A percentile compares a stretch with the other conserved stretches of the same genome.
Evolutionary conservation across 1,140 invertebrate species (phyloP).

Genomic region (Nephila pilipes): DNA sequence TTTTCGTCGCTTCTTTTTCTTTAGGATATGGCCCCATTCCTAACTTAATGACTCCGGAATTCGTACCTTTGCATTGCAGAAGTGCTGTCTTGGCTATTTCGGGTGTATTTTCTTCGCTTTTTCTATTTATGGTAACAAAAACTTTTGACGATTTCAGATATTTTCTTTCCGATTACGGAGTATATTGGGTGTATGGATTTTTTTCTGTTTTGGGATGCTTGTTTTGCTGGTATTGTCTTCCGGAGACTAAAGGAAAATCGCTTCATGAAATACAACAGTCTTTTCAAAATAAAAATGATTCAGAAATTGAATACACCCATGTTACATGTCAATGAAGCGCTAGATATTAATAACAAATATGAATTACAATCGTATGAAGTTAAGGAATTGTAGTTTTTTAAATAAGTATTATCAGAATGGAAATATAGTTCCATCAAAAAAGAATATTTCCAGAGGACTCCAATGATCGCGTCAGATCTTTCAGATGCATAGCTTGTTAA

Average conservation of each 20-base stretch:
- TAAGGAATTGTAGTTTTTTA: no score
- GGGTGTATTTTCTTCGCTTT: constrained; percentile 83
- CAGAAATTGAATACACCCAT: neutral
- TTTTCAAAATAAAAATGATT: constrained; percentile 9
- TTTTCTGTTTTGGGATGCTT: constrained; percentile 88
- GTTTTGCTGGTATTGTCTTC: constrained; percentile 91
- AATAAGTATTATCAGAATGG: no score
- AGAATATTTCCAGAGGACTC: no score
- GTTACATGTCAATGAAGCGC: neutral
- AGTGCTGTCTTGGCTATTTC: constrained; percentile 88
- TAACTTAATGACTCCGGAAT: constrained; percentile 88
- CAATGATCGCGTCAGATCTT: no score
- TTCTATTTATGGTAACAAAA: constrained; percentile 72
- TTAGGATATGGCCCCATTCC: constrained; percentile 91
- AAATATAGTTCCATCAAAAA: no score
- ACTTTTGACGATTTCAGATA: constrained; percentile 84
- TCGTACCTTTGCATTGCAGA: constrained; percentile 86
- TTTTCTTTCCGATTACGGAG: constrained; percentile 86
- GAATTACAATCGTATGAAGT: neutral
- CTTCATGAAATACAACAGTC: constrained; percentile 89
- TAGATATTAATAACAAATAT: neutral
- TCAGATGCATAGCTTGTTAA: no score
- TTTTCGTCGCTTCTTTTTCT: constrained; percentile 85
- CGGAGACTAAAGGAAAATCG: constrained; percentile 94
- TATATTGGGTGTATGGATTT: constrained; percentile 91